Conservation (phyloP, 2,113 vertebrate genomes). For the Oreochromis niloticus region DNA sequence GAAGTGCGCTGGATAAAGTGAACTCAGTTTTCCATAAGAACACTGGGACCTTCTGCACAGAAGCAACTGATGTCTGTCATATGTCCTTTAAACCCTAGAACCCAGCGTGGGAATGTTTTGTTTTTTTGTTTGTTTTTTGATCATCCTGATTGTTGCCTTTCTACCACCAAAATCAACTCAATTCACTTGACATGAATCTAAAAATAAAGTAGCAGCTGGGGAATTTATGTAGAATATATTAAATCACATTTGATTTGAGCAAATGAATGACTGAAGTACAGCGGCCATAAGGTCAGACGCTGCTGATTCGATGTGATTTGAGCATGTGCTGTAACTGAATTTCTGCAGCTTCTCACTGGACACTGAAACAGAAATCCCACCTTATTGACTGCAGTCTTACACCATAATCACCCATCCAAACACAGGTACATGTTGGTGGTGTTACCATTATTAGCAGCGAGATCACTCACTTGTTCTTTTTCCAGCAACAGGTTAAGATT, state of each 20-base stretch:
- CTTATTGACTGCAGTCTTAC: neutral
- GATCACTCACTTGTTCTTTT: neutral
- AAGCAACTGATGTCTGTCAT: neutral
- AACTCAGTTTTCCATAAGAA: neutral
- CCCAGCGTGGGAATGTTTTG: neutral
- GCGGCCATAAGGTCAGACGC: neutral
- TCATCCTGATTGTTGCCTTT: neutral
- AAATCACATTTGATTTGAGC: neutral
- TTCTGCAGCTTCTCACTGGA: neutral
- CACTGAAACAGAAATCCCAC: neutral
- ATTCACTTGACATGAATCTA: neutral
- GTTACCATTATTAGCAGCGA: neutral
- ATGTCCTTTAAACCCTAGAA: neutral
- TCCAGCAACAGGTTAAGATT: constrained; percentile 3
- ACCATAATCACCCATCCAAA: neutral
- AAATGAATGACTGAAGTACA: neutral
- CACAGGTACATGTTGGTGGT: neutral
- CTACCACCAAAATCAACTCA: neutral
- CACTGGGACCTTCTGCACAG: neutral
- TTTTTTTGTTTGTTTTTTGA: fast-evolving
- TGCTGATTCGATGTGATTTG: neutral
- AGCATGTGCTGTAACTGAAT: neutral
- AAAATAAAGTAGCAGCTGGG: neutral
- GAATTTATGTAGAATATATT: neutral
- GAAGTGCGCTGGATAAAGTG: neutral